Conservation (phyloP, 2,797 vertebrate genomes). For the Falco rusticolus region DNA sequence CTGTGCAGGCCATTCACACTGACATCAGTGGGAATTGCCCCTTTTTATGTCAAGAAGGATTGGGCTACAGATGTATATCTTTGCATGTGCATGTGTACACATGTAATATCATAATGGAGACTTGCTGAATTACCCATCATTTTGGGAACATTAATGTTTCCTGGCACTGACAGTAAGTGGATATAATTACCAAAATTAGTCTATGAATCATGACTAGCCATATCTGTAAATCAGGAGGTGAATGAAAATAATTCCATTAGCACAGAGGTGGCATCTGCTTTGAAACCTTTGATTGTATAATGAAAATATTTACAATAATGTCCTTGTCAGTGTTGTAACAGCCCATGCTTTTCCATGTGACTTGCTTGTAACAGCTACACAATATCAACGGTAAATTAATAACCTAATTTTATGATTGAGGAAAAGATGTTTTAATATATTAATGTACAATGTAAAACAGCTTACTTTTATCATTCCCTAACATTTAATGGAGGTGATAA, state of each 20-base stretch:
- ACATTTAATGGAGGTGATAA: neutral
- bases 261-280: slow-evolving; percentile 7
- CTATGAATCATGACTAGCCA: neutral
- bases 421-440: neutral
- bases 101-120: neutral
- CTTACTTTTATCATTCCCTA: neutral
- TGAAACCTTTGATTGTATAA: neutral
- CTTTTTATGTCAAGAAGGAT: neutral
- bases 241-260: slow-evolving; percentile 16
- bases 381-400: neutral
- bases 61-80: neutral
- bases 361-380: neutral
- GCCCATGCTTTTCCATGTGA: neutral
- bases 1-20: neutral
- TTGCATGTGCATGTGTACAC: neutral
- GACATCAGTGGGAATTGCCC: neutral
- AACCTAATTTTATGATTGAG: neutral
- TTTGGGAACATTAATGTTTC: neutral
- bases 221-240: neutral
- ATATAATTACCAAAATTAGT: slow-evolving; percentile 1
- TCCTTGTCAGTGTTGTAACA: neutral
- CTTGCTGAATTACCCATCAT: neutral
- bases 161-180: neutral
- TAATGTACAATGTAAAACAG: neutral
- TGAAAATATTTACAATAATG: neutral